phyloP scores from a whole-genome alignment of 2,113 vertebrate genomes.

The Strigops habroptila region DNA sequence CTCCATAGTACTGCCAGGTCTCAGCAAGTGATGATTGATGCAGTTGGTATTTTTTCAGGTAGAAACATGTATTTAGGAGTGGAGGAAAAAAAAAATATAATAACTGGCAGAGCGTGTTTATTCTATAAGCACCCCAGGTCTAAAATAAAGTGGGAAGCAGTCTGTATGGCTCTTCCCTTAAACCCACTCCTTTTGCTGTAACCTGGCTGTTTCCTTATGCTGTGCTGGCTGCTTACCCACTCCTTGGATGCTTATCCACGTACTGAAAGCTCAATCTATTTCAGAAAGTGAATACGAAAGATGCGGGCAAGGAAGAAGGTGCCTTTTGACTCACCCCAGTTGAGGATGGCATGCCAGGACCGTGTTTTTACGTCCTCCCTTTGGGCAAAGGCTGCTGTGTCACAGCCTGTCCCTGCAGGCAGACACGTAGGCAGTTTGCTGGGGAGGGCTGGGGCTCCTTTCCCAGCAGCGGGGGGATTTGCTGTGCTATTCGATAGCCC shows the following conservation, averaged over 20 bases:
- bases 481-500: not conserved
- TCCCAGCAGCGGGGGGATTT: not conserved
- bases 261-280: not conserved
- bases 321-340: not conserved
- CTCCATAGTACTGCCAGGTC: not conserved
- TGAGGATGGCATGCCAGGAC: not conserved
- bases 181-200: not conserved
- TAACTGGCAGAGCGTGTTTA: not conserved
- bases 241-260: accelerated
- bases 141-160: not conserved
- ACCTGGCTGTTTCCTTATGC: not conserved
- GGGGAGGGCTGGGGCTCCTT: not conserved
- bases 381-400: not conserved
- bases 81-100: not conserved
- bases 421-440: not conserved
- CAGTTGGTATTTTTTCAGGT: not conserved
- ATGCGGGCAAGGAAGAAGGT: not conserved
- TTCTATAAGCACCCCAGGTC: not conserved
- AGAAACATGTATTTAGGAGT: not conserved
- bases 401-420: not conserved
- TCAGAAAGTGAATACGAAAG: not conserved
- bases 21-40: not conserved
- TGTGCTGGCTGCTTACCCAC: not conserved
- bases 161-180: not conserved
- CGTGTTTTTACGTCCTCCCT: not conserved